Base-by-base conservation (phyloP, 2,797 vertebrate genomes). In the Buceros bicornis region DNA sequence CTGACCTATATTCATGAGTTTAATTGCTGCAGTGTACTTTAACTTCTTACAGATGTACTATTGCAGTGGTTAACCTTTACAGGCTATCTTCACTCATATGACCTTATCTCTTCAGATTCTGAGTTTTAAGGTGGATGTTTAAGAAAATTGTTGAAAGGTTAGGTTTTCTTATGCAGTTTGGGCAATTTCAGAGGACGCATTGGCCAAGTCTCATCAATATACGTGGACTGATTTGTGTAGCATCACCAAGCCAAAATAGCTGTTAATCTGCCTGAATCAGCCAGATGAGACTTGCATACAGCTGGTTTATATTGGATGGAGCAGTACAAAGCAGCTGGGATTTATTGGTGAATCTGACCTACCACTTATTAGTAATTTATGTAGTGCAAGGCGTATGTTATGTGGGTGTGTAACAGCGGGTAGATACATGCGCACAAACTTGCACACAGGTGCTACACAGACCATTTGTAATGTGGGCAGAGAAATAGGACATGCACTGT, bases 21-120 rank as follows among this genome's bases (percentile, higher is more conserved):
- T 96, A 97, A 96, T 89, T 97, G 92, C 81, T 94, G 53, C 54
- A 86, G 71, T 67, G 83, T 90, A 71, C 76, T 93, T 93, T 97
- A 97, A 97, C 73, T 95, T 96, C 88, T 91, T 95, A 93, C 95
- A 97, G 95, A 96, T 97, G 93, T 95, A 85, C 60, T 85, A 45
- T 78, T 93, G 91, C 93, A 86, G 62, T 37, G 76, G 51, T 43
- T 87, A 90, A 96, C 54, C 84, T 93, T 78, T 48, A 82, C 73
- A 85, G 77, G 81, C 54, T 92, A 79, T 83, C 92, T 97, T 94
- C 57, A 71, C 80, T 72, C 95, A 93, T 82, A 61, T 89, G 77
- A 89, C 90, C 73, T 96, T 95, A 85, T 82, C 69, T 90, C 87
- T 96, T 94, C 43, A 91, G 76, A 94, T 93, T 92, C 50, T 85